Conservation (phyloP, 1,140 invertebrate species). For the Monochamus saltuarius region DNA sequence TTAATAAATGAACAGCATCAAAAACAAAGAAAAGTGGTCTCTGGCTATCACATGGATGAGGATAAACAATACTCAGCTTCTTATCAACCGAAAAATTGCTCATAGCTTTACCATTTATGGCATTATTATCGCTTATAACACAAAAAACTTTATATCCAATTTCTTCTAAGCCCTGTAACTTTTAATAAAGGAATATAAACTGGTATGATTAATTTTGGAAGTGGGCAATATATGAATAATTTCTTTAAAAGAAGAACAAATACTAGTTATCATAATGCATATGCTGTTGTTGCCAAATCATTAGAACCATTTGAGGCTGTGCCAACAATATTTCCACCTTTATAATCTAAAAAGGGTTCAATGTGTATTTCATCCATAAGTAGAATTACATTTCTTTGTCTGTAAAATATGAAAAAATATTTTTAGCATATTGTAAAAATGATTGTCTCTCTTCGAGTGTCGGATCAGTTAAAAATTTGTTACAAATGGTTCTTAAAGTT, state of each 20-base stretch:
- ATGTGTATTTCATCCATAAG: conserved; percentile 20
- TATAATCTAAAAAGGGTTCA: conserved; percentile 18
- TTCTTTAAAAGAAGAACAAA: conserved; percentile 19
- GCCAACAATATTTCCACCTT: conserved; percentile 14
- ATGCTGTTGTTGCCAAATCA: conserved; percentile 2
- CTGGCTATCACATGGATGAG: too few relatives aligned
- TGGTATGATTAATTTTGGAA: too few relatives aligned
- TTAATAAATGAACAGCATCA: too few relatives aligned
- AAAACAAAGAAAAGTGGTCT: too few relatives aligned
- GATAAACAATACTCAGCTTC: neutral
- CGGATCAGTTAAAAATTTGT: too few relatives aligned
- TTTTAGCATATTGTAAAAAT: conserved; percentile 6
- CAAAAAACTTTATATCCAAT: conserved; percentile 20
- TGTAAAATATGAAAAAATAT: conserved; percentile 12
- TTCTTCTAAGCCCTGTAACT: conserved; percentile 10
- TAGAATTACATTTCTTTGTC: conserved; percentile 6
- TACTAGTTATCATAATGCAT: conserved; percentile 18
- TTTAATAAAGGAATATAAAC: conserved; percentile 9
- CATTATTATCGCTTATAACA: conserved; percentile 21
- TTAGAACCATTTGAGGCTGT: conserved; percentile 6
- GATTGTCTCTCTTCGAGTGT: too few relatives aligned
- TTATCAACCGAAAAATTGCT: conserved; percentile 4
- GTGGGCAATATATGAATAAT: conserved; percentile 20
- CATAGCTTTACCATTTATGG: conserved; percentile 21
- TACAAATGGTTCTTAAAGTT: too few relatives aligned